These are phyloP conservation scores for Ciconia boyciana DNA, from an alignment of 2,113 vertebrate species.

Conservation along the genomic window DNA sequence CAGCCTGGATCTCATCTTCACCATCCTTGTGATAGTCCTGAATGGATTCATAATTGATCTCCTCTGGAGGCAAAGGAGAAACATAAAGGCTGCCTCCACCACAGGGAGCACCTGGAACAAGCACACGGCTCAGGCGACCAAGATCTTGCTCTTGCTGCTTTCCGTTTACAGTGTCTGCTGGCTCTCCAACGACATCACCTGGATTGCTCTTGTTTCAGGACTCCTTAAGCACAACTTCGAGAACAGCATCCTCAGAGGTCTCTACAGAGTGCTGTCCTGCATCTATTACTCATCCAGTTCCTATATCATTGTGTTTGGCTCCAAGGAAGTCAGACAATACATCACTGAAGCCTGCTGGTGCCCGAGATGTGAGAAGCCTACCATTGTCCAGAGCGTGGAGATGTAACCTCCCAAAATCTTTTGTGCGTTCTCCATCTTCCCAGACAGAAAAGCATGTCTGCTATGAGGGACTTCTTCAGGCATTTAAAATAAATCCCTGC, in stretches of 20 bases:
- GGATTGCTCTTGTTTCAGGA: neutral
- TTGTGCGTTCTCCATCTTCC: neutral
- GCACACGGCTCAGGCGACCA: neutral
- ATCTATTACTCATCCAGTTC: conserved; percentile 13
- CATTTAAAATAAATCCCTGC: neutral
- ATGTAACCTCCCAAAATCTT: neutral
- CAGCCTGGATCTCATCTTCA: neutral
- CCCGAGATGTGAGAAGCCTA: neutral
- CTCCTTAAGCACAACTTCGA: neutral
- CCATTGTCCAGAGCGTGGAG: neutral
- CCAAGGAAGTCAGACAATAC: neutral
- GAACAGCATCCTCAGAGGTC: neutral
- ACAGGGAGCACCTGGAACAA: neutral
- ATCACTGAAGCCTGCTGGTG: neutral
- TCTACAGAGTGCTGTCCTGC: neutral
- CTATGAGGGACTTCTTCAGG: neutral
- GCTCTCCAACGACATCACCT: neutral
- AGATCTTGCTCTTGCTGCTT: neutral
- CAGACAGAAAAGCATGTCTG: neutral
- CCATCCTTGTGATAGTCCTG: neutral
- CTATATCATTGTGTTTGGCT: neutral
- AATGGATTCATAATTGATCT: neutral
- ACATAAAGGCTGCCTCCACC: neutral
- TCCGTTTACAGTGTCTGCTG: neutral
- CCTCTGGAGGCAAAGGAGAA: neutral